Evolutionary conservation across 2,888 invertebrate species (phyloP).

Genomic region (Ferrisia virgata): DNA sequence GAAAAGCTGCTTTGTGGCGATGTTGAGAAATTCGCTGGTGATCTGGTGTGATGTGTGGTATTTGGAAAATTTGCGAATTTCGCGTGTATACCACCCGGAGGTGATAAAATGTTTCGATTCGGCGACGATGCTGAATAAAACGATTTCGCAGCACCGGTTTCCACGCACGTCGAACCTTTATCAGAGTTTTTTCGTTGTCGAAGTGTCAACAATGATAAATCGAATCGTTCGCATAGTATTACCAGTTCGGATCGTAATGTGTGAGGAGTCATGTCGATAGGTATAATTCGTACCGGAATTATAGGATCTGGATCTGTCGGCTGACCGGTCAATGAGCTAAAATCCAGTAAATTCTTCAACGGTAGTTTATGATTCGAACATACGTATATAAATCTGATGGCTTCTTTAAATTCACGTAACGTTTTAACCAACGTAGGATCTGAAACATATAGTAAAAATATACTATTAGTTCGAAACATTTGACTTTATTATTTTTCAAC

Average conservation of each 20-base stretch:
- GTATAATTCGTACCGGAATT: slow-evolving; percentile 56
- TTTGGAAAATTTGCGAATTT: slow-evolving; percentile 18
- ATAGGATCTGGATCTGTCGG: slow-evolving; percentile 57
- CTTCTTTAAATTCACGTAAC: slow-evolving; percentile 55
- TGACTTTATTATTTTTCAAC: neutral
- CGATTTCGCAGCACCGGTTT: neutral
- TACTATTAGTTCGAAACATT: neutral
- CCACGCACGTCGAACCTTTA: neutral
- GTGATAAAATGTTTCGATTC: neutral
- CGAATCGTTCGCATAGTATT: slow-evolving; percentile 55
- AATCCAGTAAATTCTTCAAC: slow-evolving; percentile 57
- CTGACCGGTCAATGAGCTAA: slow-evolving; percentile 48
- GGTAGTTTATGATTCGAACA: slow-evolving; percentile 59
- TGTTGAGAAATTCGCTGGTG: neutral
- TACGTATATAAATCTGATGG: slow-evolving; percentile 59
- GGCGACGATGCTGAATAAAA: neutral
- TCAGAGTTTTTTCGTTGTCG: slow-evolving; percentile 31
- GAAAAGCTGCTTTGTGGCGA: neutral
- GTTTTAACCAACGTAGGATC: slow-evolving; percentile 54
- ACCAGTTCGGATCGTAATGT: slow-evolving; percentile 62
- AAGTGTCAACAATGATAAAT: slow-evolving; percentile 3
- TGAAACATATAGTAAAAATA: slow-evolving; percentile 46
- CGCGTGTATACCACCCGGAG: neutral
- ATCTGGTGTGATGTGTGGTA: slow-evolving; percentile 18
- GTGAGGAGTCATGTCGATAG: slow-evolving; percentile 64